A percentile compares a stretch with the other conserved stretches of the same genome.
These are phyloP conservation scores for Pseudachorutes palmiensis DNA, from an alignment of 1,140 invertebrate genomes.

Conservation along the genomic window DNA sequence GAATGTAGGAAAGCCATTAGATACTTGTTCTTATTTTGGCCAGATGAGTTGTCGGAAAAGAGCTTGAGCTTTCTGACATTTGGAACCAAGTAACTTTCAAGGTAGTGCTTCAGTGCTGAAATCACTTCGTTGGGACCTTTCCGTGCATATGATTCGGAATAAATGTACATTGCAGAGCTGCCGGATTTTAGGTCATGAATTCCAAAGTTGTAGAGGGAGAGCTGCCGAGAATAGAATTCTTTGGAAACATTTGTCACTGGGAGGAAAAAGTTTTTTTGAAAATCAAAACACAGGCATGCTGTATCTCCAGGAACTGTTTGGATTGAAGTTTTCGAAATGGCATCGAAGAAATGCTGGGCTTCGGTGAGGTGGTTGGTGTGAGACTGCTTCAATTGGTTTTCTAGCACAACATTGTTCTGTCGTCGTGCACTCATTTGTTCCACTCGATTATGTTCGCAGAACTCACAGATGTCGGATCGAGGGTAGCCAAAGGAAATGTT, in stretches of 20 bases:
- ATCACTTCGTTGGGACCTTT: conserved; percentile 19
- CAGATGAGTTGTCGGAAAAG: conserved; percentile 36
- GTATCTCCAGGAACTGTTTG: not conserved
- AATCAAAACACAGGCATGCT: conserved; percentile 16
- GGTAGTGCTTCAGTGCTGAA: conserved; percentile 3
- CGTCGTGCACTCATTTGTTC: not conserved
- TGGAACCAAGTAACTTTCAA: not conserved
- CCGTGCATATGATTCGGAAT: not conserved
- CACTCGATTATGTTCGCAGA: conserved; percentile 7
- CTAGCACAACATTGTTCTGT: not conserved
- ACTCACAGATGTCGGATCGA: conserved; percentile 16
- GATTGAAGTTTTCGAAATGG: not conserved
- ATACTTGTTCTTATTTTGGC: conserved; percentile 39
- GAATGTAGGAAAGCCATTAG: conserved; percentile 31
- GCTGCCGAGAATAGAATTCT: conserved; percentile 28
- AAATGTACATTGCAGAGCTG: not conserved
- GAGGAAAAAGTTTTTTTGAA: conserved; percentile 20
- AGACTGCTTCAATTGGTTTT: not conserved
- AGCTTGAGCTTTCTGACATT: conserved; percentile 25
- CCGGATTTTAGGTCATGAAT: conserved; percentile 33
- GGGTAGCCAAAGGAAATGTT: conserved; percentile 22
- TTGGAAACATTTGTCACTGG: conserved; percentile 21
- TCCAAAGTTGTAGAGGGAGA: conserved; percentile 39
- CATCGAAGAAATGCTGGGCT: not conserved
- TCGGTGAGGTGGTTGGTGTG: not conserved